Evolutionary conservation across 2,797 vertebrate genomes (phyloP), one percentile per base, ranked within the genome.

Genomic region (Cheracebus regulus): DNA sequence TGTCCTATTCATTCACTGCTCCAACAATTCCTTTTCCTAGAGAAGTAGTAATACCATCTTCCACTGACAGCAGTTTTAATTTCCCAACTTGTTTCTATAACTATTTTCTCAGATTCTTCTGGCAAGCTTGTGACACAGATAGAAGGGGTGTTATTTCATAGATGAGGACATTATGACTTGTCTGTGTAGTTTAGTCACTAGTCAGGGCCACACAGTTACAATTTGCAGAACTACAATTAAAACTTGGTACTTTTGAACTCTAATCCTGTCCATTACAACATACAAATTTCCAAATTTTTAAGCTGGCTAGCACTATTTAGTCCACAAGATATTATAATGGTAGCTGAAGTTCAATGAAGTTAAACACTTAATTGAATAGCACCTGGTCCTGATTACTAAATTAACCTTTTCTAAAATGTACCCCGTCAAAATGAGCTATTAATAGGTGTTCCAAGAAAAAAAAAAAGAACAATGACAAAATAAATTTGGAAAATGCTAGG

Each of bases 71-170:
- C 7, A 88, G 61, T 92, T 96, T 88, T 61, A 48, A 83, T 72
- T 75, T 83, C 93, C 44, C 46, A 81, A 87, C 67, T 41, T 80
- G 48, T 95, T 95, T 86, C 64, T 19, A 96, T 57, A 95, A 90
- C 4, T 82, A 85, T 81, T 92, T 79, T 76, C 55, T 80, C 83
- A 41, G 17, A 48, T 82, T 76, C 70, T 96, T 86, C n/a, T 48
- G 61, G n/a, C 22, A 94, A 57, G 88, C 64, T 41, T 72, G 36
- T 81, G 44, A 90, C 20, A 46, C 52, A 89, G 28, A 70, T 11
- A 73, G 3, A 39, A 95, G 39, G 19, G 46, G n/a, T 36, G 15
- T 64, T 72, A 88, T 64, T 82, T 93, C 90, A 72, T 46, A 93
- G 36, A 81, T 67, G 22, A 91, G 36, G 58, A 73, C 17, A 26